Base-by-base conservation (phyloP, 1,140 invertebrate species). In the Hycleus phaleratus region DNA sequence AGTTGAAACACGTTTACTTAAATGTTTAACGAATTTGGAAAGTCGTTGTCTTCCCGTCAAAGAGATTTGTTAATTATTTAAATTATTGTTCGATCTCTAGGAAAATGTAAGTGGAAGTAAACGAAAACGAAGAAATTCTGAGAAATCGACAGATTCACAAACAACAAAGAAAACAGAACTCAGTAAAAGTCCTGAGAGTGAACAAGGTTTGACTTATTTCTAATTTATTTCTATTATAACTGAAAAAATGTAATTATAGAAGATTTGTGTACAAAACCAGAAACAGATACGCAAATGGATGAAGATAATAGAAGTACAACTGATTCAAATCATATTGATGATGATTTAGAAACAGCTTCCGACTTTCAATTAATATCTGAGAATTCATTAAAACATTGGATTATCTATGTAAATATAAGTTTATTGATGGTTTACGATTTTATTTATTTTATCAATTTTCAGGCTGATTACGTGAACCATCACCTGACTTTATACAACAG, bases 351-450 rank as follows among this genome's bases (percentile, higher is more conserved):
- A 32, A 32, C 4, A 4, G 1, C 4, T 32, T 4, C 7, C 0
- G 32, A 45, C 8, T 8, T 46, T 32, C 12, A 32, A 52, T 61
- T 69, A 44, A 51, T 68, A 24, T 56, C 68, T 6, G 59, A 64
- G 45, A 57, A 63, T 12, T 53, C 56, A 46, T 48, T 69, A 26
- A 56, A 66, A 46, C 51, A 62, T 40, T 51, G 62, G 57, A 64
- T 69, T 49, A 48, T 53, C 42, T 69, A 69, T 59, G 68, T 69
- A 58, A 65, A 62, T 55, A 65, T 68, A 62, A 59, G 45, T 54
- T 9, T 47, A 42, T 42, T 26, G 5, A 25, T 32, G 4, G 1
- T 32, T 32, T 32, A 7, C 32, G 18, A 18, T 18, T 18, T 18
- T 18, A 18, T 18, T 18, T 18, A 18, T 18, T 18, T 18, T 18